Conservation (phyloP, 2,113 vertebrate species). For the Copsychus sechellarum region DNA sequence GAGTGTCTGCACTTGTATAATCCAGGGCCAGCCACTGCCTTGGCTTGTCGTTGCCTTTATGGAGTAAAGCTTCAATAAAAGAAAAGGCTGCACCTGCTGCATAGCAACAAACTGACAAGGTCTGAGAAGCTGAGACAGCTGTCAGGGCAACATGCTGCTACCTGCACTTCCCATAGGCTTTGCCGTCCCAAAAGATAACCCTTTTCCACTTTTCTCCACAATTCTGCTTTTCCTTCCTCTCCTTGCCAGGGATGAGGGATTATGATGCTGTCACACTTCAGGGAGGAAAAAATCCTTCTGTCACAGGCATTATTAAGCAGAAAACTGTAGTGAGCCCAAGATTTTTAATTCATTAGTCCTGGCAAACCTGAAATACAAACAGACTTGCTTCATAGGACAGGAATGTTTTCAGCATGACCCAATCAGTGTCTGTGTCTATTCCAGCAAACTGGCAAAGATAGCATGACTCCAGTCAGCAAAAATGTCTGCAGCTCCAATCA, state of each 20-base stretch:
- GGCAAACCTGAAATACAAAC: slow-evolving; percentile 84
- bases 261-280: slow-evolving; percentile 73
- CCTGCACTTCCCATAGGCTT: slow-evolving; percentile 79
- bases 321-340: slow-evolving; percentile 71
- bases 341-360: slow-evolving; percentile 82
- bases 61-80: slow-evolving; percentile 74
- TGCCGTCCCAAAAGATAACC: slow-evolving; percentile 66
- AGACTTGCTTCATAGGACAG: slow-evolving; percentile 82
- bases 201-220: slow-evolving; percentile 65
- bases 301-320: slow-evolving; percentile 78
- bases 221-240: slow-evolving; percentile 66
- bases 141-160: slow-evolving; percentile 75
- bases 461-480: slow-evolving; percentile 92
- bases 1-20: slow-evolving; percentile 79
- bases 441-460: slow-evolving; percentile 94
- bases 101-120: slow-evolving; percentile 74
- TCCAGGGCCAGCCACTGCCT: slow-evolving; percentile 79
- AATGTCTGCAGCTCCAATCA: slow-evolving; percentile 85
- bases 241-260: slow-evolving; percentile 53
- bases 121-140: slow-evolving; percentile 81
- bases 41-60: slow-evolving; percentile 76
- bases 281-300: slow-evolving; percentile 74
- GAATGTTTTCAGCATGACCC: slow-evolving; percentile 87
- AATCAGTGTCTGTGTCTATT: slow-evolving; percentile 82
- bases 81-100: slow-evolving; percentile 79